Conservation (phyloP, 2,797 vertebrate species). For the Takifugu rubripes region DNA sequence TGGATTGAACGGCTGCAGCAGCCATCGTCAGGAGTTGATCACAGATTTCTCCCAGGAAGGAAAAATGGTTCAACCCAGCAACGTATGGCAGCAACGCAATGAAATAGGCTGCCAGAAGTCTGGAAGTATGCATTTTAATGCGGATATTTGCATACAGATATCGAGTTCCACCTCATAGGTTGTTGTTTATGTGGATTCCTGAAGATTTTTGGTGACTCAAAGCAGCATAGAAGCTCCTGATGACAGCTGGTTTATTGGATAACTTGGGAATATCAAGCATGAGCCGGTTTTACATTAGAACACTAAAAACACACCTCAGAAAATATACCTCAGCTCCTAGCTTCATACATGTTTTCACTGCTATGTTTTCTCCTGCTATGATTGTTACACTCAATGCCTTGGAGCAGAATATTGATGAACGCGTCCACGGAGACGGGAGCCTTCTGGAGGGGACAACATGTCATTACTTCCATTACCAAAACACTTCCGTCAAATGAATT, state of each 20-base stretch:
- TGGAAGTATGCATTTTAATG: neutral
- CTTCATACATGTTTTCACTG: neutral
- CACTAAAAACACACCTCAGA: too few relatives aligned
- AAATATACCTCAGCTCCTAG: too few relatives aligned
- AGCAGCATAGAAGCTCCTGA: constrained; percentile 5
- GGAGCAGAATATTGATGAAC: constrained; percentile 21
- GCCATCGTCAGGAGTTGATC: neutral
- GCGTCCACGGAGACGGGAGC: constrained; percentile 7
- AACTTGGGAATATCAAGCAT: too few relatives aligned
- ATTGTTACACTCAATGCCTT: constrained; percentile 18
- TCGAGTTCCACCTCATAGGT: constrained; percentile 7
- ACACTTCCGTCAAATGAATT: constrained; percentile 4
- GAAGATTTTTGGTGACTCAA: constrained; percentile 7
- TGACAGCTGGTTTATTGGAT: constrained; percentile 1
- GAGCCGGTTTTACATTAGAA: too few relatives aligned
- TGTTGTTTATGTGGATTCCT: constrained; percentile 2
- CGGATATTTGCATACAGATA: constrained; percentile 8
- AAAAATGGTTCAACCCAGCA: neutral
- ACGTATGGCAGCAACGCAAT: neutral
- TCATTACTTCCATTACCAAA: constrained; percentile 13
- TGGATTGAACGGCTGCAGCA: neutral
- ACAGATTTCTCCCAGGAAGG: neutral
- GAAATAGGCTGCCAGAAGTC: neutral
- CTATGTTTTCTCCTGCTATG: constrained; percentile 3
- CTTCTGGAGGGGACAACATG: constrained; percentile 17